A percentile compares a stretch with the other conserved stretches of the same genome.
phyloP scores from a whole-genome alignment of 2,113 vertebrate genomes.

The Turdus rufiventris region DNA sequence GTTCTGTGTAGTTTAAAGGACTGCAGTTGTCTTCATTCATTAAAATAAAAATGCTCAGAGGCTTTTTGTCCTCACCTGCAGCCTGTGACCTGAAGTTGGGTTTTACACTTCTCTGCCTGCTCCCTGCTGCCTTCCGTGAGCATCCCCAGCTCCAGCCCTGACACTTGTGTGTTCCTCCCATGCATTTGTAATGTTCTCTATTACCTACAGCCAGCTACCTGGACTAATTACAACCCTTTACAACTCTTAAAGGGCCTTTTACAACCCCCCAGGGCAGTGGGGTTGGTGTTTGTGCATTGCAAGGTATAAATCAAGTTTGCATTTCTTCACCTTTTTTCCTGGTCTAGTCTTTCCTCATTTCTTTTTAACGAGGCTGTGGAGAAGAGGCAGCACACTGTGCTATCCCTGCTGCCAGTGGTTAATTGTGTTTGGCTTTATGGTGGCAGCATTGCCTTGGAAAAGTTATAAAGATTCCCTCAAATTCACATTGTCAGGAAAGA shows the following conservation, averaged over 20 bases:
- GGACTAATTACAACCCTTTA: not conserved
- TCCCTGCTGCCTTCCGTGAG: not conserved
- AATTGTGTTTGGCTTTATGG: not conserved
- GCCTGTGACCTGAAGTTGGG: not conserved
- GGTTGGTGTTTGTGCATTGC: not conserved
- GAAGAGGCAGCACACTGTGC: not conserved
- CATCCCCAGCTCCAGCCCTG: not conserved
- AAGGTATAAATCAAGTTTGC: not conserved
- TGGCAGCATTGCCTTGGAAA: not conserved
- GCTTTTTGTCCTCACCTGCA: not conserved
- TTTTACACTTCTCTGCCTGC: not conserved
- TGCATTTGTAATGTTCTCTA: not conserved
- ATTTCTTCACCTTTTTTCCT: not conserved
- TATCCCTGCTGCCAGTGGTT: not conserved
- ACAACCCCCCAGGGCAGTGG: not conserved
- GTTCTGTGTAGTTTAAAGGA: not conserved
- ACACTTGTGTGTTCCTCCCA: not conserved
- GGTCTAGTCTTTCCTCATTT: not conserved
- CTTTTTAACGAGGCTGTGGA: not conserved
- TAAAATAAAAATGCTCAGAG: not conserved
- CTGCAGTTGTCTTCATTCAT: not conserved
- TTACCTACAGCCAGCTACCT: constrained; percentile 17
- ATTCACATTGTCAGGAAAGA: not conserved
- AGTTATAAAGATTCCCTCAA: not conserved
- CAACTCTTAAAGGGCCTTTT: not conserved